Evolutionary conservation across 2,113 vertebrate species (phyloP).

Genomic region (Phrynosoma blainvillii): DNA sequence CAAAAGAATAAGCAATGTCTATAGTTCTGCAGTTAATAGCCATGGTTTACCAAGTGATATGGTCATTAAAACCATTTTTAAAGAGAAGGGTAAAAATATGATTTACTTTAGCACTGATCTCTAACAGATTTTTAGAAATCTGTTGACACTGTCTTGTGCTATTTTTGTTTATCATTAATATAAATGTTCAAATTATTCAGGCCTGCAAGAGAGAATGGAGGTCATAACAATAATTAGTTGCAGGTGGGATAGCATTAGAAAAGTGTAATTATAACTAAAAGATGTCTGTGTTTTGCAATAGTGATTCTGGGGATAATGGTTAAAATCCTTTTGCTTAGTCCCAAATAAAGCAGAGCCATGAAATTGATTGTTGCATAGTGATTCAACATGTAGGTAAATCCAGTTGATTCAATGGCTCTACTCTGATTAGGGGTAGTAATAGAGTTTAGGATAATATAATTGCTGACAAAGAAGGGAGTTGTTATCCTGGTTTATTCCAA

Average conservation of each 20-base stretch:
- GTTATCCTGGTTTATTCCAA: neutral
- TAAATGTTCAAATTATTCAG: slow-evolving; percentile 49
- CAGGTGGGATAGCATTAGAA: neutral
- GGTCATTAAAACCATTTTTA: slow-evolving; percentile 64
- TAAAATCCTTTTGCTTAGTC: too few relatives aligned
- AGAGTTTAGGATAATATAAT: neutral
- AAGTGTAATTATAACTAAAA: neutral
- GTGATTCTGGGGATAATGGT: neutral
- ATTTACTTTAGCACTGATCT: slow-evolving; percentile 56
- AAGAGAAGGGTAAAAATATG: slow-evolving; percentile 38
- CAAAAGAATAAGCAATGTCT: slow-evolving; percentile 30
- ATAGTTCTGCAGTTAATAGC: slow-evolving; percentile 55
- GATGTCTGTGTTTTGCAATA: neutral
- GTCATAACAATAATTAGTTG: neutral
- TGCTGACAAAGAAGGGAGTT: neutral
- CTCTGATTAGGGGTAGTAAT: too few relatives aligned
- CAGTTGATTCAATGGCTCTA: too few relatives aligned
- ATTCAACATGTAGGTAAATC: too few relatives aligned
- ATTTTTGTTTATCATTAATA: slow-evolving; percentile 59
- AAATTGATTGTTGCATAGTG: too few relatives aligned
- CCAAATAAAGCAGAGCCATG: too few relatives aligned
- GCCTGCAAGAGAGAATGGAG: slow-evolving; percentile 12
- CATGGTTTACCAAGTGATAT: slow-evolving; percentile 52
- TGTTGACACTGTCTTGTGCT: slow-evolving; percentile 42
- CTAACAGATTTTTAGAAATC: neutral